These are phyloP conservation scores for Murina feae DNA, from an alignment of 2,113 vertebrate species.

Conservation along the genomic window DNA sequence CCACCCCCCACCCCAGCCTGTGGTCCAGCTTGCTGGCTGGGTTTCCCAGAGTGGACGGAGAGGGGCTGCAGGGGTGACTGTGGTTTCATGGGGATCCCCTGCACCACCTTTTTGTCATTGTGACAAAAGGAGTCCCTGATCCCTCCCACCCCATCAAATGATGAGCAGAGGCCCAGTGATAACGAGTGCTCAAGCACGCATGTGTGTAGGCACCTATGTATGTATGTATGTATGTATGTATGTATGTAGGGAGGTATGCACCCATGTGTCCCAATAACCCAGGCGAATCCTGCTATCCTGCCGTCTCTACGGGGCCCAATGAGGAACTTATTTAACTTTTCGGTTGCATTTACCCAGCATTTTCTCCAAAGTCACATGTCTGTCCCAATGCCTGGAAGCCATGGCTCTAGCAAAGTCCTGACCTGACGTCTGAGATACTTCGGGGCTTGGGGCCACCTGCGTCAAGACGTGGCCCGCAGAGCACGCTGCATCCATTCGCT, in stretches of 20 bases:
- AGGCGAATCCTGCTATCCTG: neutral
- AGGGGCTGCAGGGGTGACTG: neutral
- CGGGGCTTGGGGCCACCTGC: no score
- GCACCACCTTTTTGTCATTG: neutral
- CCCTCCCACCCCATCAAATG: neutral
- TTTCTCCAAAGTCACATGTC: neutral
- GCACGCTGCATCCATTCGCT: fast-evolving
- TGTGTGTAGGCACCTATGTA: neutral
- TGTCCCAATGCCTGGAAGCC: neutral
- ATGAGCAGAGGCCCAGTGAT: neutral
- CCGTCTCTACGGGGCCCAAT: neutral
- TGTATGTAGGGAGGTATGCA: neutral
- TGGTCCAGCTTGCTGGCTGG: no score
- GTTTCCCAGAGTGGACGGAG: neutral
- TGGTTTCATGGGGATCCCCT: neutral
- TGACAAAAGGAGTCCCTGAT: neutral
- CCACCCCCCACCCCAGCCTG: fast-evolving
- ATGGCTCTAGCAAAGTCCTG: neutral
- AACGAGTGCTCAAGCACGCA: fast-evolving
- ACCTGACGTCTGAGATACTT: neutral
- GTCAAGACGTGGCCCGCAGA: fast-evolving
- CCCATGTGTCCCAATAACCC: neutral
- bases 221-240: neutral
- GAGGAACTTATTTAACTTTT: neutral
- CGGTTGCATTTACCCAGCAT: neutral